These are phyloP conservation scores for Danaus plexippus DNA, from an alignment of 1,140 invertebrate species.

Conservation along the genomic window DNA sequence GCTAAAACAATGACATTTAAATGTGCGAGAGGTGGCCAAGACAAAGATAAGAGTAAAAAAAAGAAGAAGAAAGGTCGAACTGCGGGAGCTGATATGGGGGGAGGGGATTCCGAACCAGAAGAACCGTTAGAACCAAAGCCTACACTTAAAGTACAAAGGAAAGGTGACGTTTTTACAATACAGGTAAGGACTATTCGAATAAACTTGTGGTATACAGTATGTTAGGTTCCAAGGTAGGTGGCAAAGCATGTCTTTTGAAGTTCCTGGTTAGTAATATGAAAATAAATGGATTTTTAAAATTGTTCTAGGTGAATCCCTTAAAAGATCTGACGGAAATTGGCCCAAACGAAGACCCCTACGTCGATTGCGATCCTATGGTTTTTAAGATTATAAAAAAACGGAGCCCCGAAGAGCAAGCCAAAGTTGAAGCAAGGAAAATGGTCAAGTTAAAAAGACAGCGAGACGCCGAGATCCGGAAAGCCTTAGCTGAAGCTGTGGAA, in stretches of 20 bases:
- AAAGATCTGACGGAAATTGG: conserved; percentile 68
- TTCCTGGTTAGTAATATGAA: neutral
- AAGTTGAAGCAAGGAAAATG: conserved; percentile 61
- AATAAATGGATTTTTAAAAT: conserved; percentile 1
- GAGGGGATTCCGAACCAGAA: conserved; percentile 56
- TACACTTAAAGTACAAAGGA: conserved; percentile 71
- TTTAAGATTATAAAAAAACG: conserved; percentile 73
- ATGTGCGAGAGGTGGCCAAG: conserved; percentile 42
- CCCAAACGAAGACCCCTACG: conserved; percentile 72
- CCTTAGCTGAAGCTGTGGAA: conserved; percentile 54
- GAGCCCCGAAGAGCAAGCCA: conserved; percentile 61
- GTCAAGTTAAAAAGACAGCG: conserved; percentile 57
- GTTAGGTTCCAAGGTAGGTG: too few relatives aligned
- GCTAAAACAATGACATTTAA: conserved; percentile 67
- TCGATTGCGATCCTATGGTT: conserved; percentile 72
- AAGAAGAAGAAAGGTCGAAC: conserved; percentile 52
- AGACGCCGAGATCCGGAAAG: conserved; percentile 61
- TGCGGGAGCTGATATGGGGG: conserved; percentile 38
- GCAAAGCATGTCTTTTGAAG: too few relatives aligned
- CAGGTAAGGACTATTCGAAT: conserved; percentile 43
- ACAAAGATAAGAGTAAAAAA: conserved; percentile 57
- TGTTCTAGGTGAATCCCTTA: conserved; percentile 68
- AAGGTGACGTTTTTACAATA: conserved; percentile 72
- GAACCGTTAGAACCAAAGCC: conserved; percentile 66
- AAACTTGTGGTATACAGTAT: too few relatives aligned